Evolutionary conservation across 2,113 vertebrate genomes (phyloP), one percentile per base, ranked within the genome.

Genomic region (Heptranchias perlo): DNA sequence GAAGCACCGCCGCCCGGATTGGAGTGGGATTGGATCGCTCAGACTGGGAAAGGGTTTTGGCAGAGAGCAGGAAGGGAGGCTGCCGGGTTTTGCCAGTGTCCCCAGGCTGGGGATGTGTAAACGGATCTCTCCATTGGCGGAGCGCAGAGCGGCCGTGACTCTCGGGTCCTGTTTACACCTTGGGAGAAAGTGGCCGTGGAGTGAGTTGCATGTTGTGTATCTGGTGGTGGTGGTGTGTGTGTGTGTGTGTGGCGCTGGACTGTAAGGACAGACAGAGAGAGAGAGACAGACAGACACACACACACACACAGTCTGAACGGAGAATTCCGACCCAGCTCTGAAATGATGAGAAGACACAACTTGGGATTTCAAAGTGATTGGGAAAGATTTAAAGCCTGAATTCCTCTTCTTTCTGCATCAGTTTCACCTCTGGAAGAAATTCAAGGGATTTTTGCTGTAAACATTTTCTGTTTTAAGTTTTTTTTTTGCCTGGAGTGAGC

Each of bases 281-380:
- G 47, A 49, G 47, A 54, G 47, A 87, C 18, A 52, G 3, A 54
- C 49, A 87, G 1, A 76, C 73, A 94, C n/a, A 94, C 39, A 47
- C 58, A 92, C 89, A 93, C 44, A 18, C 64, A 89, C 2, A 47
- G 47, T 47, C 93, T 31, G 18, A 64, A 39, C 44, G 44, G 64
- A 69, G 39, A 25, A 6, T 67, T 39, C 6, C 18, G 44, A 10
- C 92, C 4, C 91, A 5, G 91, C 23, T n/a, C 16, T 21, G 84
- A 21, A 61, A 67, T 47, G 61, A 95, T 14, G 21, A 69, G 44
- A 47, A 69, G 8, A 13, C 64, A 49, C 62, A 95, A 95, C 94
- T 95, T 95, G 94, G 94, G 64, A 95, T 95, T 95, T 49, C 44
- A 35, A 95, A 95, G 94, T 69, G 64, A 52, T 13, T 67, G 93